Evolutionary conservation across 2,888 invertebrate genomes (phyloP), one percentile per base, ranked within the genome.

Genomic region (Amphimallon solstitiale): DNA sequence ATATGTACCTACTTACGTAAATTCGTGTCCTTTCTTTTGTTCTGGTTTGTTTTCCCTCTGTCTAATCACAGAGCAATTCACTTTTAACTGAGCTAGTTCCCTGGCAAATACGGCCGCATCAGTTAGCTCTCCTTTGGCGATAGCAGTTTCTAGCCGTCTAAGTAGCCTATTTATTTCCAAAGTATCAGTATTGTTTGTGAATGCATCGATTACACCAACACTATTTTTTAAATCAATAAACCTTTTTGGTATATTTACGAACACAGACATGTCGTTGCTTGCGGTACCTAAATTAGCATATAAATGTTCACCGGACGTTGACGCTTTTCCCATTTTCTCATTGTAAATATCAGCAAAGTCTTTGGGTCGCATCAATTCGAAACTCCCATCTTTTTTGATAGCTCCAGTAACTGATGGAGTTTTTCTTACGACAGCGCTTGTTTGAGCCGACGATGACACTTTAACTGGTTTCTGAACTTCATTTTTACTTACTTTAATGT

Each of bases 81-180:
- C 87, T 79, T 91, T 90, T 68, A 92, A 82, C 70, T 91, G 88
- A 0, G 93, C 93, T 71, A 94, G 83, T 80, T 93, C 91, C 70
- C 88, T 86, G 0, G 94, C 93, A 52, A 92, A 86, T 69, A 87
- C 87, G 0, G 93, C 90, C 1, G 94, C 93, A 71, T 90, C 87
- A 54, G 86, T 86, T 81, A 92, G 88, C 75, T 93, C 89, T 5
- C 93, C 93, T 76, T 87, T 88, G 2, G 90, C 88, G 74, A 94
- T 94, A 1, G 93, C 91, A 63, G 86, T 86, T 81, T 94, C 93
- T 61, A 94, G 83, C 79, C 90, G 86, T 78, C 87, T 86, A 72
- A 93, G 84, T 70, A 92, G 80, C 75, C 86, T 83, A 49, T 87
- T 88, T 56, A 89, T 86, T 65, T 88, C 87, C 70, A 88, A 77